Percentiles rank a stretch among this genome's conserved stretches.
Conservation (phyloP, 2,797 vertebrate species). For the Hybognathus amarus region DNA sequence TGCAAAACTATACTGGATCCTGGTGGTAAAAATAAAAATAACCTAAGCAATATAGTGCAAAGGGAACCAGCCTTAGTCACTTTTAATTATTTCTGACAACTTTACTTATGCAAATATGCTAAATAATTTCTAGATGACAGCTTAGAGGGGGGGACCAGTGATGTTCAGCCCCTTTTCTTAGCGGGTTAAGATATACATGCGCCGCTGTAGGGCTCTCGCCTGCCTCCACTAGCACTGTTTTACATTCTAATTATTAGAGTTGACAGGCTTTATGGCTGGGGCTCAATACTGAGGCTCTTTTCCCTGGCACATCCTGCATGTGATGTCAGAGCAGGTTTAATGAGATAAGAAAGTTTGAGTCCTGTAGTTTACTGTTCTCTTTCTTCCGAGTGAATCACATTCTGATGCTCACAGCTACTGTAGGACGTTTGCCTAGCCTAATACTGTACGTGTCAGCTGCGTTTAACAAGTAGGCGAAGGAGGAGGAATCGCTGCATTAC, state of each 20-base stretch:
- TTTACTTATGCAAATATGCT: conserved; percentile 84
- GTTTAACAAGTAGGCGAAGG: conserved; percentile 29
- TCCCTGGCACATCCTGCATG: conserved; percentile 76
- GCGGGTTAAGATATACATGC: conserved; percentile 73
- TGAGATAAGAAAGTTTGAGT: conserved; percentile 78
- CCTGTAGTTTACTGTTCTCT: conserved; percentile 66
- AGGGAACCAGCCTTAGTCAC: conserved; percentile 59
- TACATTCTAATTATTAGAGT: conserved; percentile 81
- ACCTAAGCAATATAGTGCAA: conserved; percentile 53
- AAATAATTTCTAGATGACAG: conserved; percentile 82
- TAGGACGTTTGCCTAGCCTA: conserved; percentile 41
- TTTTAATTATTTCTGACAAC: conserved; percentile 80
- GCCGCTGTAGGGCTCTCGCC: conserved; percentile 68
- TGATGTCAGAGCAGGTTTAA: conserved; percentile 75
- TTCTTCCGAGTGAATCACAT: conserved; percentile 50
- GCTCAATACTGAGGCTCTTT: conserved; percentile 74
- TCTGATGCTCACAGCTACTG: conserved; percentile 51
- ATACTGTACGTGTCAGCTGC: conserved; percentile 44
- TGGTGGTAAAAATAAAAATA: conserved; percentile 56
- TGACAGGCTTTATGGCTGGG: conserved; percentile 78
- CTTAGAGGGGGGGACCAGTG: conserved; percentile 76
- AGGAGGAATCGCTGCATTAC: not conserved
- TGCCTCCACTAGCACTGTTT: conserved; percentile 75
- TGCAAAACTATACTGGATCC: conserved; percentile 24
- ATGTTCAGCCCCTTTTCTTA: conserved; percentile 70